Percentiles rank a stretch among this genome's conserved stretches.
These are phyloP conservation scores for Prietella phreatophila DNA, from an alignment of 2,113 vertebrate species.

Conservation along the genomic window DNA sequence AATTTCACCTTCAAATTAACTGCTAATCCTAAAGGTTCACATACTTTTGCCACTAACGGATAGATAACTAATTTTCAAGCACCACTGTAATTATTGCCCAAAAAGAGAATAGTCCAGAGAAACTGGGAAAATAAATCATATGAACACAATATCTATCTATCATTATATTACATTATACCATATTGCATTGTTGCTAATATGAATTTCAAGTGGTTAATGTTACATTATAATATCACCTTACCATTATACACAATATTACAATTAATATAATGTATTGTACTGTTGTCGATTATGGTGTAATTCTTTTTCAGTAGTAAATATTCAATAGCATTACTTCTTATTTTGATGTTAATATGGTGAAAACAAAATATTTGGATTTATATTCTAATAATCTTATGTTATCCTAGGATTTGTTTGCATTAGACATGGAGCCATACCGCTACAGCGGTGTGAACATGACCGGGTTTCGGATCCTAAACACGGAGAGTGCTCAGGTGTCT, in stretches of 20 bases:
- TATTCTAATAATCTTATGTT: background rate
- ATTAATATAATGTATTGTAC: background rate
- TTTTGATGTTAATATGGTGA: background rate
- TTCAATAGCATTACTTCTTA: background rate
- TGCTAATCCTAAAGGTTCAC: no score
- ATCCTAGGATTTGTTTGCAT: constrained; percentile 88
- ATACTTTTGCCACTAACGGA: no score
- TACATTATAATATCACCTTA: background rate
- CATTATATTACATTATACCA: background rate
- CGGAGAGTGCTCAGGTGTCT: constrained; percentile 91
- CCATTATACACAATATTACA: background rate
- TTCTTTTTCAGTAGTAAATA: background rate
- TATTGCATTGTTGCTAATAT: background rate
- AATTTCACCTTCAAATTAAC: no score
- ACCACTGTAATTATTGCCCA: background rate
- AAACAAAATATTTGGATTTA: background rate
- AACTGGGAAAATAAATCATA: no score
- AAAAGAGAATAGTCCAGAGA: background rate
- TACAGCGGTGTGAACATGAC: constrained; percentile 98
- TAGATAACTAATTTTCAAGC: no score
- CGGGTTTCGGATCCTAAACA: constrained; percentile 94
- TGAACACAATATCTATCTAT: background rate
- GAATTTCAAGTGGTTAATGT: background rate
- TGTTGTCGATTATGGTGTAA: background rate
- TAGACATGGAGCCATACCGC: constrained; percentile 97